Conservation (phyloP, 2,797 vertebrate species). For the Chiroxiphia lanceolata region DNA sequence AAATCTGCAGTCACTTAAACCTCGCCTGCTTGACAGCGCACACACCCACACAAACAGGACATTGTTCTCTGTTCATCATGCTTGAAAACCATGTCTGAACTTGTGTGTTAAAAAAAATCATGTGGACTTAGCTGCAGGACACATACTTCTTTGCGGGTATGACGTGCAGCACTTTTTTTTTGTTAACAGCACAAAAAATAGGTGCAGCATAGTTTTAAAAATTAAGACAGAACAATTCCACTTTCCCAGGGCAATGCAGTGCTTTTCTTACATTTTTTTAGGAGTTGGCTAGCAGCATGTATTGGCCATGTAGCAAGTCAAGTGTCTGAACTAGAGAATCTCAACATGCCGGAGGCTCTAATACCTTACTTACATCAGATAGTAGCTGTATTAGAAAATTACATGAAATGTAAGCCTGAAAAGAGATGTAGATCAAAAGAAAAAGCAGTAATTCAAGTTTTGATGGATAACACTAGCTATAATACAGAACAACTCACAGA, state of each 20-base stretch:
- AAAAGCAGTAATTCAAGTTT: neutral
- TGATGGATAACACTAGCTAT: neutral
- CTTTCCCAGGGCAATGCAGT: neutral
- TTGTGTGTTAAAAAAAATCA: neutral
- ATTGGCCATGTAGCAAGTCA: neutral
- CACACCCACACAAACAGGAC: conserved; percentile 12
- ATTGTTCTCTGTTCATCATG: conserved; percentile 22
- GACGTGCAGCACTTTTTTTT: neutral
- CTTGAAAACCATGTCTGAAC: conserved; percentile 51
- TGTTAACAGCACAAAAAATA: neutral
- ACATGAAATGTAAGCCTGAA: neutral
- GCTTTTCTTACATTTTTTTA: neutral
- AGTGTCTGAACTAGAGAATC: neutral
- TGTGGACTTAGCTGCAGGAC: neutral
- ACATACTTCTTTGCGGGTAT: neutral
- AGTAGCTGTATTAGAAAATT: neutral
- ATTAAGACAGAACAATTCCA: neutral
- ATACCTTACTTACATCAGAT: neutral
- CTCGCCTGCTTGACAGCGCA: neutral
- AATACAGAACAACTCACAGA: neutral
- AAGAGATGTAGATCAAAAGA: neutral
- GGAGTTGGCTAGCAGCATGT: neutral
- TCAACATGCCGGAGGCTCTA: neutral
- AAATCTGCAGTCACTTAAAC: conserved; percentile 23
- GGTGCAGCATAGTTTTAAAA: neutral